Conservation (phyloP, 1,140 invertebrate genomes). For the Capitella teleta region DNA sequence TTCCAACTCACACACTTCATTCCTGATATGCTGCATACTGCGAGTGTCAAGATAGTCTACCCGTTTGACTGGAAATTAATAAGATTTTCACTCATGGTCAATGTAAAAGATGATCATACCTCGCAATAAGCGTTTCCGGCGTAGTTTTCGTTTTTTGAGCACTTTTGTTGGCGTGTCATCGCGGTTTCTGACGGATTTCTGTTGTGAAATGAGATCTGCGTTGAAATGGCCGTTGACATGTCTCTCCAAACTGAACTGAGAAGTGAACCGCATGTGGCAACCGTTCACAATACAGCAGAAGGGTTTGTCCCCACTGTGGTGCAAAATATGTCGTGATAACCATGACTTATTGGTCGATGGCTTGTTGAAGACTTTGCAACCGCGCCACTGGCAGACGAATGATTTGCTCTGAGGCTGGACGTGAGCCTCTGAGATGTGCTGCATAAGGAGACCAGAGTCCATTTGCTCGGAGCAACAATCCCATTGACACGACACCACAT, state of each 20-base stretch:
- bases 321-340: slow-evolving; percentile 83
- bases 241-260: slow-evolving; percentile 75
- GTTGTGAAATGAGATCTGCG: slow-evolving; percentile 27
- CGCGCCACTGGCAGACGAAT: slow-evolving; percentile 72
- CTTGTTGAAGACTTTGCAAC: slow-evolving; percentile 87
- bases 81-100: too few relatives aligned
- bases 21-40: too few relatives aligned
- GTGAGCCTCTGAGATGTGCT: slow-evolving; percentile 79
- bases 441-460: slow-evolving; percentile 66
- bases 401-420: slow-evolving; percentile 60
- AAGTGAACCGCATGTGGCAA: slow-evolving; percentile 79
- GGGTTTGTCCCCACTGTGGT: slow-evolving; percentile 77
- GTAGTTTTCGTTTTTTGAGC: not conserved
- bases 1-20: too few relatives aligned
- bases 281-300: slow-evolving; percentile 90
- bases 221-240: slow-evolving; percentile 87
- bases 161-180: slow-evolving; percentile 5
- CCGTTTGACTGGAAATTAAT: too few relatives aligned
- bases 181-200: slow-evolving; percentile 9
- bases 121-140: too few relatives aligned
- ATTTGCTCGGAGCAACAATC: slow-evolving; percentile 66
- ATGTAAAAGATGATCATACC: too few relatives aligned
- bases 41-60: too few relatives aligned
- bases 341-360: slow-evolving; percentile 80
- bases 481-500: slow-evolving; percentile 58